Evolutionary conservation across 2,888 invertebrate species (phyloP), one percentile per base, ranked within the genome.

Genomic region (Chrysodeixis includens): DNA sequence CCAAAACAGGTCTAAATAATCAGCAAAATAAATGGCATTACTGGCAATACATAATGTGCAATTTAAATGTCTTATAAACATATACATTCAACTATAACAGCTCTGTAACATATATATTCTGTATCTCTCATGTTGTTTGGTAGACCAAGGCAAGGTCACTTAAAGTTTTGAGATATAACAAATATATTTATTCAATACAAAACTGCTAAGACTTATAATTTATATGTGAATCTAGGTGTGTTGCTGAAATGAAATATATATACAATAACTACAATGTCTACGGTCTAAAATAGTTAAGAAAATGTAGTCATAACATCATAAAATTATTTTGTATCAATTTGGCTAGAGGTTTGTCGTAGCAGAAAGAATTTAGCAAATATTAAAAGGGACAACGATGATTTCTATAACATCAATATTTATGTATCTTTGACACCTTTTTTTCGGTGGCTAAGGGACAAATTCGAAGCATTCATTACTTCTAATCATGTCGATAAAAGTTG

Each of bases 21-120:
- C 57, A 62, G 55, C 52, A 58, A 56, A 69, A 69, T 51, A 49
- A 56, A 56, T 32, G 56, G 5, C 26, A 69, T 52, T n/a, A n/a
- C n/a, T n/a, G n/a, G n/a, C 7, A 3, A 44, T 22, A 26, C 10
- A 18, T 14, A 4, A 14, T 56, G 26, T 57, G 40, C 30, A 30
- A 20, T 12, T 52, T 44, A 12, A 56, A 55, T 5, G 8, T 32
- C 40, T 56, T 10, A 44, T 57, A 56, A 26, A n/a, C 16, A 30
- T 49, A 20, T 61, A 35, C 16, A 30, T 30, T 16, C 54, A 69
- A 51, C 14, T 14, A 14, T 32, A 32, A 62, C 57, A 57, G 35
- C 12, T 69, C 14, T 49, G 1, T 49, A 56, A 60, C 57, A 52
- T 49, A 74, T 14, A 74, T 69, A 53, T 49, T 16, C 0, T 10